A percentile compares a stretch with the other conserved stretches of the same genome.
phyloP scores from a whole-genome alignment of 1,140 invertebrate genomes.

The Caligus rogercresseyi region DNA sequence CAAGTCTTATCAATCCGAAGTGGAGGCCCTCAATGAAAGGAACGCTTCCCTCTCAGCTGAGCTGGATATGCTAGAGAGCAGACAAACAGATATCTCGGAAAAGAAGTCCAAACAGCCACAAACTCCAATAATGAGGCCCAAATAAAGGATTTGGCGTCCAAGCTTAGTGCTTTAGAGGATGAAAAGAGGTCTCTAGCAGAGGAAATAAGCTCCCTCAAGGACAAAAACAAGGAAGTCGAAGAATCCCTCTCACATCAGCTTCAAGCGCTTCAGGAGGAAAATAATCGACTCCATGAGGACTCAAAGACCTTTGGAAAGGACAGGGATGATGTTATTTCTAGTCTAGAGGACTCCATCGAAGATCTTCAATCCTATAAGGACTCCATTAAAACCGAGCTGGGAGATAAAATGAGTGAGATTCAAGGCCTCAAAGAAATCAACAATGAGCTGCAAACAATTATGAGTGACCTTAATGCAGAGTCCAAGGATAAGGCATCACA shows the following conservation, averaged over 20 bases:
- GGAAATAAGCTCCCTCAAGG: neutral
- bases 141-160: neutral
- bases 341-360: neutral
- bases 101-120: neutral
- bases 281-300: neutral
- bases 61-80: neutral
- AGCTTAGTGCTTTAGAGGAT: neutral
- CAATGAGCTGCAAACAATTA: neutral
- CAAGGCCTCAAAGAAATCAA: neutral
- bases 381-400: neutral
- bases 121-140: too few species aligned
- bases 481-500: neutral
- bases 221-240: neutral
- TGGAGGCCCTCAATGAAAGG: neutral
- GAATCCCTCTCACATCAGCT: neutral
- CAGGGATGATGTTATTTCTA: neutral
- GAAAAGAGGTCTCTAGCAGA: neutral
- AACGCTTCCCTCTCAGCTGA: neutral
- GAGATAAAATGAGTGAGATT: conserved; percentile 4
- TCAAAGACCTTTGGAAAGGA: neutral
- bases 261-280: neutral
- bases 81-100: too few species aligned
- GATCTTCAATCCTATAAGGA: neutral
- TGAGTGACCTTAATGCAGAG: neutral
- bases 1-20: neutral